Percentiles rank a stretch among this genome's conserved stretches.
phyloP scores from a whole-genome alignment of 2,797 vertebrate species.

The Melanotaenia boesemani region DNA sequence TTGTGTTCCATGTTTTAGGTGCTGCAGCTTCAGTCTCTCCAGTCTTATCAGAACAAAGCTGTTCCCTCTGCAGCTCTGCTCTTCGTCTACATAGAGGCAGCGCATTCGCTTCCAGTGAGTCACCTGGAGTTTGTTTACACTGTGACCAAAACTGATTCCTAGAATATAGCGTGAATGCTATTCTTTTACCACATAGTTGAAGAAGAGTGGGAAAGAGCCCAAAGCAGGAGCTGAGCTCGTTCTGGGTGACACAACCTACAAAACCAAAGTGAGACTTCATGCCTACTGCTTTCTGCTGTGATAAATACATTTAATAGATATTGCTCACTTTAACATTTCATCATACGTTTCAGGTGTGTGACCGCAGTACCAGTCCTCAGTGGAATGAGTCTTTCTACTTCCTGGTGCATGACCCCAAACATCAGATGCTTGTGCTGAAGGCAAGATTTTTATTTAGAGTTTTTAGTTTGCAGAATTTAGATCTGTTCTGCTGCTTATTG shows the following conservation, averaged over 20 bases:
- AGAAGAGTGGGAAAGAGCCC: constrained; percentile 90
- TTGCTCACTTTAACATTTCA: neutral
- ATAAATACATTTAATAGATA: neutral
- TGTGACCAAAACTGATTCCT: neutral
- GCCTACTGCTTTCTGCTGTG: neutral
- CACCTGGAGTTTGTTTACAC: neutral
- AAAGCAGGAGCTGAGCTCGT: constrained; percentile 84
- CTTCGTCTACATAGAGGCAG: constrained; percentile 87
- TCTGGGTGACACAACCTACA: constrained; percentile 82
- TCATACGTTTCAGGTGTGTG: constrained; percentile 76
- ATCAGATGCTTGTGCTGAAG: constrained; percentile 88
- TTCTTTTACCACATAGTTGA: constrained; percentile 76
- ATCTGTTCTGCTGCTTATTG: neutral
- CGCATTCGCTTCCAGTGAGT: constrained; percentile 87
- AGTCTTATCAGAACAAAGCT: constrained; percentile 85
- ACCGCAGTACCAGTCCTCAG: constrained; percentile 83
- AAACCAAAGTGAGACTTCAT: constrained; percentile 84
- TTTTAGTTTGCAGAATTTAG: neutral
- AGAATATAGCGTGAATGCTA: neutral
- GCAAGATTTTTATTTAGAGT: constrained; percentile 61
- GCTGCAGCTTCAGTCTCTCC: constrained; percentile 85
- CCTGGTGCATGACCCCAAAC: constrained; percentile 86
- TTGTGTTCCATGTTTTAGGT: constrained; percentile 76
- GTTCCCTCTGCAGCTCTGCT: constrained; percentile 88
- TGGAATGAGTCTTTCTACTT: constrained; percentile 91